A percentile compares a stretch with the other conserved stretches of the same genome.
Evolutionary conservation across 2,113 vertebrate genomes (phyloP).

Genomic region (Tragelaphus scriptus): DNA sequence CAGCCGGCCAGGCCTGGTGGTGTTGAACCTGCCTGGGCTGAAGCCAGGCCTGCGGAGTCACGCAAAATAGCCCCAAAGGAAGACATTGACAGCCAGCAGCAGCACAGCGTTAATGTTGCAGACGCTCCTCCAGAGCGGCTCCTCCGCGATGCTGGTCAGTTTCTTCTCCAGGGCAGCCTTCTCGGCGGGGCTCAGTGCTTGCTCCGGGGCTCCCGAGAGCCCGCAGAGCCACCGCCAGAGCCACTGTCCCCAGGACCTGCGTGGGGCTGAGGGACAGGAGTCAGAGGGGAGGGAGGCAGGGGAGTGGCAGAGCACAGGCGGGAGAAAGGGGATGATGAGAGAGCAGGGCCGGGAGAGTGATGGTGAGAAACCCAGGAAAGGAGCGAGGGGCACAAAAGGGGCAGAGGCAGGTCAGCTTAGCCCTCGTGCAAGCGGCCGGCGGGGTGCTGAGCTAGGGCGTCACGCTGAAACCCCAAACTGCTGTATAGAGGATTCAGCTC

Average conservation of each 20-base stretch:
- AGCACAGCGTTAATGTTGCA: slow-evolving; percentile 88
- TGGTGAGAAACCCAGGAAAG: background rate
- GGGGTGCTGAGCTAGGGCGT: background rate
- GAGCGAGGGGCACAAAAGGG: fast-evolving
- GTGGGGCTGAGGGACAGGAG: background rate
- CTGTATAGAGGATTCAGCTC: background rate
- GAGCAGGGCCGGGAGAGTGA: background rate
- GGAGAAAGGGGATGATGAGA: background rate
- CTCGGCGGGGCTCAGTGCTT: slow-evolving; percentile 74
- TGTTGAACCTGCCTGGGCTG: background rate
- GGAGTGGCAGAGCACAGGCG: fast-evolving
- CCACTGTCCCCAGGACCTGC: slow-evolving; percentile 76
- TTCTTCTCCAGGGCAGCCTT: slow-evolving; percentile 74
- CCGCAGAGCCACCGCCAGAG: slow-evolving; percentile 87
- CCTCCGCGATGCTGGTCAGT: slow-evolving; percentile 85
- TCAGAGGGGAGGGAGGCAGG: background rate
- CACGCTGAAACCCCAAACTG: background rate
- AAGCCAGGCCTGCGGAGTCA: fast-evolving
- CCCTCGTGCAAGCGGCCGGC: background rate
- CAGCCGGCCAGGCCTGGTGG: too few relatives aligned
- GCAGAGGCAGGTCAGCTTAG: fast-evolving
- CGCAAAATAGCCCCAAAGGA: slow-evolving; percentile 92
- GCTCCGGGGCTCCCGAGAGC: slow-evolving; percentile 54
- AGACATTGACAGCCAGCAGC: slow-evolving; percentile 86
- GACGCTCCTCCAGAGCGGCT: slow-evolving; percentile 84